These are phyloP conservation scores for Eublepharis macularius DNA, from an alignment of 2,113 vertebrate species.

Conservation along the genomic window DNA sequence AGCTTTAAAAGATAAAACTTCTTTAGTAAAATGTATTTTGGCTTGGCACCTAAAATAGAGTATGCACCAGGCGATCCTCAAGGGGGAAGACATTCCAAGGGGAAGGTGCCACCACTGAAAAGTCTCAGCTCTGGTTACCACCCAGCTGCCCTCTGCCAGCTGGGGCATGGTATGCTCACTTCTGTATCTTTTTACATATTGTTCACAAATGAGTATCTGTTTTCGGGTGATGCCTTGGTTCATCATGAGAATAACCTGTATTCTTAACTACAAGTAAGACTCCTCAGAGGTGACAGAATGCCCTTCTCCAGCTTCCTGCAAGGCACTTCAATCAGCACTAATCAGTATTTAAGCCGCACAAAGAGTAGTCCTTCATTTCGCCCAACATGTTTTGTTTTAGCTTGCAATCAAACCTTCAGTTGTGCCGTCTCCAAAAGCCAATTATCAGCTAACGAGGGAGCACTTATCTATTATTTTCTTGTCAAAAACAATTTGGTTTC, in stretches of 20 bases:
- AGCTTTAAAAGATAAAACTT: no score
- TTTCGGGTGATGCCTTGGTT: background rate
- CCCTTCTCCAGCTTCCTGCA: conserved; percentile 6
- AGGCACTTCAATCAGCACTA: conserved; percentile 16
- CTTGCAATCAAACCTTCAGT: conserved; percentile 23
- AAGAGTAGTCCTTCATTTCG: conserved; percentile 38
- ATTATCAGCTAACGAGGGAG: conserved; percentile 26
- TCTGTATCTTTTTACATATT: no score
- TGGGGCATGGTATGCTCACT: no score
- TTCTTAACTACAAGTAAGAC: conserved; percentile 7
- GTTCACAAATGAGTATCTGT: no score
- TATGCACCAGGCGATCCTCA: no score
- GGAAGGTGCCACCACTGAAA: no score
- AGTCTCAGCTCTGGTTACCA: no score
- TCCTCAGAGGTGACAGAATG: background rate
- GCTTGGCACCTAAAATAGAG: no score
- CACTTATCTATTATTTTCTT: conserved; percentile 18
- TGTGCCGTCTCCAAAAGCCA: background rate
- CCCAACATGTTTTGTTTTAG: conserved; percentile 15
- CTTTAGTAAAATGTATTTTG: no score
- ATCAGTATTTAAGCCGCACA: conserved; percentile 36
- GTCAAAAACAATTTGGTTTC: conserved; percentile 25
- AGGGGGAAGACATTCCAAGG: no score
- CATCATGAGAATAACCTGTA: background rate
- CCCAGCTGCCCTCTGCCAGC: no score